These are phyloP conservation scores for Chaetogeoica ovagalla DNA, from an alignment of 2,888 invertebrate species.

Conservation along the genomic window DNA sequence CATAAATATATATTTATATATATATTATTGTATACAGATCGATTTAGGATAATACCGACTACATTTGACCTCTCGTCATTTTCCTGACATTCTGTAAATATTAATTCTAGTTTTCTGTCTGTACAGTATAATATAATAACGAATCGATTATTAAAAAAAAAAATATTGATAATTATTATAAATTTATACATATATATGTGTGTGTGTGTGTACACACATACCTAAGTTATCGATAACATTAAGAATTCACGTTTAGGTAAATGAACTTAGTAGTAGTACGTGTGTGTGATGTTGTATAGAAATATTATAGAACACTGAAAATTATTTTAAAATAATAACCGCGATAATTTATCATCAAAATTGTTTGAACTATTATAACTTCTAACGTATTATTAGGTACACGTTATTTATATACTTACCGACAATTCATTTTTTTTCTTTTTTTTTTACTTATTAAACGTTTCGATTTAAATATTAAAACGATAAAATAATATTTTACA, in stretches of 20 bases:
- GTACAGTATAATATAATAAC: not conserved
- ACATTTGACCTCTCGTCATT: not conserved
- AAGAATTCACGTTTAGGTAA: not conserved
- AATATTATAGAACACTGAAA: too few species aligned
- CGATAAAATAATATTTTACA: too few species aligned
- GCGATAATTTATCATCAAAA: not conserved
- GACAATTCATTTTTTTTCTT: too few species aligned
- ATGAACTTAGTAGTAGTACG: not conserved
- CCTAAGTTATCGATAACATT: too few species aligned
- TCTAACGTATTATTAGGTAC: not conserved
- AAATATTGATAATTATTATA: not conserved
- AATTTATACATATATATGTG: too few species aligned
- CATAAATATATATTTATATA: not conserved
- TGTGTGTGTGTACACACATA: too few species aligned
- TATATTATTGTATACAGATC: not conserved
- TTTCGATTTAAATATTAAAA: too few species aligned
- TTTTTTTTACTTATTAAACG: too few species aligned
- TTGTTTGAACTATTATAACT: not conserved
- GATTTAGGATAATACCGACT: not conserved
- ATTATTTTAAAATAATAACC: not conserved
- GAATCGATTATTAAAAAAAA: not conserved
- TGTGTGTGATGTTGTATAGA: too few species aligned
- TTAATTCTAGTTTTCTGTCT: not conserved
- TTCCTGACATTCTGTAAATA: not conserved
- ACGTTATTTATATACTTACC: too few species aligned